These are phyloP conservation scores for Stenopsyche tienmushanensis DNA, from an alignment of 1,140 invertebrate species.

Conservation along the genomic window DNA sequence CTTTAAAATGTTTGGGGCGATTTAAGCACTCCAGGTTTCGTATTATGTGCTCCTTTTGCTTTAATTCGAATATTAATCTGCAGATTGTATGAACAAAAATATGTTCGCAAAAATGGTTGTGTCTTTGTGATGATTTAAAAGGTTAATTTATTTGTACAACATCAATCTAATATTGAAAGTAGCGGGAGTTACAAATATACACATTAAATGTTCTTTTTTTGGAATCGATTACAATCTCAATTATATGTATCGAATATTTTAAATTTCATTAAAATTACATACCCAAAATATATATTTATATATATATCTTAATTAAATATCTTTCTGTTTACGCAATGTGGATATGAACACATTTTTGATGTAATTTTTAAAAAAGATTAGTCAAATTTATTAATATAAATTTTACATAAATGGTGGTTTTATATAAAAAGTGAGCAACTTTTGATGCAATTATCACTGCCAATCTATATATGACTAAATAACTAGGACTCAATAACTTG, in stretches of 20 bases:
- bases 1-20: no score
- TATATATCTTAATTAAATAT: neutral
- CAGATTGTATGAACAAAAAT: slow-evolving; percentile 11
- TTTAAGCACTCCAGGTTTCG: neutral
- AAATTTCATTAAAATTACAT: neutral
- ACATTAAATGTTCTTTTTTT: slow-evolving; percentile 1
- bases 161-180: slow-evolving; percentile 2
- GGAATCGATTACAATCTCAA: neutral
- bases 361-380: no score
- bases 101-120: slow-evolving; percentile 24
- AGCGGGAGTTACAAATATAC: neutral
- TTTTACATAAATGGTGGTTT: no score
- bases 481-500: slow-evolving; percentile 24
- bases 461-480: no score
- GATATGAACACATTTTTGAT: neutral
- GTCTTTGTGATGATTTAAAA: slow-evolving; percentile 23
- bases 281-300: neutral
- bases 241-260: neutral
- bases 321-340: neutral
- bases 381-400: neutral
- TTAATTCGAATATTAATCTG: neutral
- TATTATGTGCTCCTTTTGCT: neutral
- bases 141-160: neutral
- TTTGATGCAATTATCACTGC: slow-evolving; percentile 29
- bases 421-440: slow-evolving; percentile 6